A percentile compares a stretch with the other conserved stretches of the same genome.
Evolutionary conservation across 2,797 vertebrate genomes (phyloP).

Genomic region (Falco novaeseelandiae): DNA sequence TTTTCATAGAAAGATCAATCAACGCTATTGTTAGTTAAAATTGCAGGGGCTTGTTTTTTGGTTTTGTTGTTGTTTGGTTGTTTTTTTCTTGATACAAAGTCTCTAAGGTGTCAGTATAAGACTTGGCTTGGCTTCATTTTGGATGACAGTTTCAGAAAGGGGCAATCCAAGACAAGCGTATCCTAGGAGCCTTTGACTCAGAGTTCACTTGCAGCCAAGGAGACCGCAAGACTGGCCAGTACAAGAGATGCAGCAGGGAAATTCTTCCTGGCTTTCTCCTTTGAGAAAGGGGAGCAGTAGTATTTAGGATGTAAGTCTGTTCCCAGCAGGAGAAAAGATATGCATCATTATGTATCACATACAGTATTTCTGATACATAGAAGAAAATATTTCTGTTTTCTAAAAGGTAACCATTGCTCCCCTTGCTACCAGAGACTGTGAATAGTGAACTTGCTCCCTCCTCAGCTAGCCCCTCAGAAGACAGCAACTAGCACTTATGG

Average conservation of each 20-base stretch:
- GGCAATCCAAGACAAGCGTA: background rate
- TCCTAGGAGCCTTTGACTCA: background rate
- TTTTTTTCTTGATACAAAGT: background rate
- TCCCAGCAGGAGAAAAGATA: background rate
- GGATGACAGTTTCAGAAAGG: background rate
- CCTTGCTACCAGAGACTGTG: background rate
- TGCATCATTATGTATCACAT: background rate
- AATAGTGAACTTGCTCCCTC: background rate
- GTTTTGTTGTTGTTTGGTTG: fast-evolving
- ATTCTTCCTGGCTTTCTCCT: background rate
- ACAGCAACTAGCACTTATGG: fast-evolving
- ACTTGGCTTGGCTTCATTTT: background rate
- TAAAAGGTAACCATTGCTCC: background rate
- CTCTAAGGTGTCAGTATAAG: background rate
- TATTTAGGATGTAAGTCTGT: background rate
- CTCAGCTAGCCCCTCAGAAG: background rate
- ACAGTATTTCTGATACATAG: background rate
- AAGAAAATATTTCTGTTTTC: background rate
- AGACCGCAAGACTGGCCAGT: background rate
- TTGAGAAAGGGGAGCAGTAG: background rate
- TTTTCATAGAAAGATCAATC: background rate
- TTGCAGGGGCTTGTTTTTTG: too few species aligned
- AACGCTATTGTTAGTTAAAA: background rate
- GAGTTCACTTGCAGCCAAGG: background rate
- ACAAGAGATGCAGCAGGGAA: background rate